phyloP scores from a whole-genome alignment of 2,113 vertebrate species.

The Hippocampus barbouri region DNA sequence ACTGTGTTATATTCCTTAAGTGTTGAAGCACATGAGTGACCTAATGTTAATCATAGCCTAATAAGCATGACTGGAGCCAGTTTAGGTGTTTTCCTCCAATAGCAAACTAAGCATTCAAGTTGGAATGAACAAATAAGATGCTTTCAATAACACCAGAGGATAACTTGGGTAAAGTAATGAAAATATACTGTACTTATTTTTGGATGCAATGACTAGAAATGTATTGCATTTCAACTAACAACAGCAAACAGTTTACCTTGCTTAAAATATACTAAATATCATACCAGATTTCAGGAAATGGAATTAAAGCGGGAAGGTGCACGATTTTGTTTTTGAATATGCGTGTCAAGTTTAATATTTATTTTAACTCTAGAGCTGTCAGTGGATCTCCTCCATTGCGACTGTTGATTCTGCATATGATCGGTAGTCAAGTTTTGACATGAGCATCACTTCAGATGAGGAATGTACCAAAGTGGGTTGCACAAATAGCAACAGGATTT shows the following conservation, averaged over 20 bases:
- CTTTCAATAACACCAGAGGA: slow-evolving; percentile 17
- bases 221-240: not conserved
- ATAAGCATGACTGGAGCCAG: slow-evolving; percentile 20
- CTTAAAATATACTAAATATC: not conserved
- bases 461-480: slow-evolving; percentile 46
- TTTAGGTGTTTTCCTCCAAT: slow-evolving; percentile 16
- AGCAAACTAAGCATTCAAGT: not conserved
- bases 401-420: slow-evolving; percentile 30
- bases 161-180: slow-evolving; percentile 11
- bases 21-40: slow-evolving; percentile 47
- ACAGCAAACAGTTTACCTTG: not conserved
- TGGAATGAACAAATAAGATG: not conserved
- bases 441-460: slow-evolving; percentile 50
- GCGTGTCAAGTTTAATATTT: not conserved
- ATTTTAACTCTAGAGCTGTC: not conserved
- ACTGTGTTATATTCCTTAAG: slow-evolving; percentile 44
- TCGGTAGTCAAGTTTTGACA: slow-evolving; percentile 65
- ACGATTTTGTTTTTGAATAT: slow-evolving; percentile 2
- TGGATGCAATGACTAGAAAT: not conserved
- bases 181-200: not conserved
- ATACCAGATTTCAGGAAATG: not conserved
- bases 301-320: not conserved
- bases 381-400: not conserved
- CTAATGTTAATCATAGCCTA: slow-evolving; percentile 45
- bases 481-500: slow-evolving; percentile 43